Base-by-base conservation (phyloP, 2,797 vertebrate species). In the Hapalemur alaotrensis region DNA sequence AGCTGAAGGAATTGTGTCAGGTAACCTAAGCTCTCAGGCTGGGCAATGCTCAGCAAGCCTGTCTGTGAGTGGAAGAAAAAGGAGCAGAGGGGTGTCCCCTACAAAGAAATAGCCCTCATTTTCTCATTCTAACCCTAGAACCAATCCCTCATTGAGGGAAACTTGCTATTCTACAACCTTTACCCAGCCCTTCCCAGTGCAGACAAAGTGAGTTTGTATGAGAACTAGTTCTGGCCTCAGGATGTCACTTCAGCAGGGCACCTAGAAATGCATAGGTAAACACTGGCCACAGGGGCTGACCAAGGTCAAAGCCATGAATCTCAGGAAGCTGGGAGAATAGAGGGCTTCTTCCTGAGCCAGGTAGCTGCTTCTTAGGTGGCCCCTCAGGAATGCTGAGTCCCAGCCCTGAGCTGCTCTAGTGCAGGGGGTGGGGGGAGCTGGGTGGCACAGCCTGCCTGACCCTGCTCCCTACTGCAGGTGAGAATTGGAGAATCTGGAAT, bases 381-480 rank as follows among this genome's bases (percentile, higher is more conserved):
- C 67, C 72, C 35, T 11, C 2, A 11, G 61, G 32, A 41, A 41
- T 48, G 20, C n/a, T 2, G 14, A 8, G n/a, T 30, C 43, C 13
- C 2, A 2, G 41, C 41, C 13, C 1, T 0, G 25, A 5, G 32
- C 20, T 2, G 18, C 2, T 35, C n/a, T 35, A 30, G 48, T 25
- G 63, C 17, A 50, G 28, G 67, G 32, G 41, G 23, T 10, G 11
- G 76, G 38, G 17, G 38, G 17, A 18, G 50, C 41, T 2, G 5
- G 22, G 17, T 2, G 52, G 28, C 61, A 7, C 67, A 43, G 38
- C 5, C 17, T 25, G 70, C 81, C 79, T 78, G 93, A 70, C 50
- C 70, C 35, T 30, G 61, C 79, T 14, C 52, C 52, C 38, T 35
- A 50, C 10, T 28, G 75, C 52, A 7, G 0, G 32, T 32, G 15